phyloP scores from a whole-genome alignment of 2,113 vertebrate genomes.

The Pardalotus punctatus region DNA sequence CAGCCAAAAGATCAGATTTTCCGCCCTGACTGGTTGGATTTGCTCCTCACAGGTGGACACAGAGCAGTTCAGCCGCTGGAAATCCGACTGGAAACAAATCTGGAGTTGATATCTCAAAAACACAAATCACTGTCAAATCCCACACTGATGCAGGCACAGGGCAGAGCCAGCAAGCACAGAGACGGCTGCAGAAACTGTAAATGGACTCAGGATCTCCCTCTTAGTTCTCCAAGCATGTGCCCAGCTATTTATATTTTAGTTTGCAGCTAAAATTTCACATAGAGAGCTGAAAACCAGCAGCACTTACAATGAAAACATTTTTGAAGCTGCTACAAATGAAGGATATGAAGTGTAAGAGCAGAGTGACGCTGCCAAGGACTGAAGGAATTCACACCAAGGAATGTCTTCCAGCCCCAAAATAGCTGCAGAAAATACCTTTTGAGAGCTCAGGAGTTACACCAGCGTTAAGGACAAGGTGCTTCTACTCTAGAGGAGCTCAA shows the following conservation, averaged over 20 bases:
- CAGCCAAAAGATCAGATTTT: neutral
- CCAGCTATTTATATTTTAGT: neutral
- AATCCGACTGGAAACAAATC: neutral
- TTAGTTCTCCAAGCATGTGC: neutral
- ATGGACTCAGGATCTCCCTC: neutral
- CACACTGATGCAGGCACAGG: neutral
- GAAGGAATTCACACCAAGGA: neutral
- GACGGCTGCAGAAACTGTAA: fast-evolving
- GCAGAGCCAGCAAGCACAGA: neutral
- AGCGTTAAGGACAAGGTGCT: neutral
- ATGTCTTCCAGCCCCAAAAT: neutral
- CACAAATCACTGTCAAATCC: neutral
- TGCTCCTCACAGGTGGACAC: neutral
- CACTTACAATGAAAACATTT: neutral
- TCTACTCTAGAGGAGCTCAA: neutral
- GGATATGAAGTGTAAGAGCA: neutral
- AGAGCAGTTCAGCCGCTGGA: neutral
- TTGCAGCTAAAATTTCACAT: neutral
- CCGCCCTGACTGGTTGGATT: neutral
- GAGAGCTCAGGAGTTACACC: neutral
- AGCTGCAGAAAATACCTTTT: neutral
- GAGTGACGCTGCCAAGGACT: neutral
- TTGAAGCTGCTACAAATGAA: neutral
- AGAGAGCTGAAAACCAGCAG: neutral
- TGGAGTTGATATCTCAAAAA: neutral